These are phyloP conservation scores for Drosophila neocordata DNA, from an alignment of 1,140 invertebrate species.

Conservation along the genomic window DNA sequence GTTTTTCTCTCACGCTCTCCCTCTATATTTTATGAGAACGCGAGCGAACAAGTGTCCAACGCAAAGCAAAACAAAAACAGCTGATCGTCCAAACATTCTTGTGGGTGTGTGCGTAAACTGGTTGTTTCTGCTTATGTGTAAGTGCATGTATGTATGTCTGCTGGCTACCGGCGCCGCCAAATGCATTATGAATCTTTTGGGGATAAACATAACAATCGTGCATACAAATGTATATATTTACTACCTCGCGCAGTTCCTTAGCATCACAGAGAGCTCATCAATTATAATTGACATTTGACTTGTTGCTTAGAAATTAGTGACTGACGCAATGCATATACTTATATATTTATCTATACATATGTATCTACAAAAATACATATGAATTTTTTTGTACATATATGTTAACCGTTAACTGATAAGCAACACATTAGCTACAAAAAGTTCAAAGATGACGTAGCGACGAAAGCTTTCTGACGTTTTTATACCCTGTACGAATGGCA, in stretches of 20 bases:
- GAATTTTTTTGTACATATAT: background rate
- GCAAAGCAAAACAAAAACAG: constrained; percentile 75
- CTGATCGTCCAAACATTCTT: constrained; percentile 45
- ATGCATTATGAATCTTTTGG: constrained; percentile 13
- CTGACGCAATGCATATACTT: constrained; percentile 43
- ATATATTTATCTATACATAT: constrained; percentile 7
- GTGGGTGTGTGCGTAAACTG: background rate
- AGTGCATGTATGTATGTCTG: constrained; percentile 8
- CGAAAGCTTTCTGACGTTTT: constrained; percentile 8
- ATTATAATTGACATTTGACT: constrained; percentile 47
- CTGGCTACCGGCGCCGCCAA: constrained; percentile 9
- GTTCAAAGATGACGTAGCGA: constrained; percentile 24
- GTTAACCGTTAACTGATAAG: constrained; percentile 44
- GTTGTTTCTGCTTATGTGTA: background rate
- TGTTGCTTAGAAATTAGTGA: background rate
- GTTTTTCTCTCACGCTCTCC: background rate
- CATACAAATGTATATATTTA: background rate
- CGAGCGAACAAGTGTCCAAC: constrained; percentile 67
- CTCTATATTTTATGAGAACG: constrained; percentile 24
- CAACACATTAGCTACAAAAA: constrained; percentile 27
- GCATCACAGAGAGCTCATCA: constrained; percentile 9
- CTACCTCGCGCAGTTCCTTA: background rate
- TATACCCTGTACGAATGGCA: background rate
- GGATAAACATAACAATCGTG: background rate
- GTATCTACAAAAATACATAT: constrained; percentile 19